A percentile compares a stretch with the other conserved stretches of the same genome.
phyloP scores from a whole-genome alignment of 2,797 vertebrate genomes.

The Trichosurus vulpecula region DNA sequence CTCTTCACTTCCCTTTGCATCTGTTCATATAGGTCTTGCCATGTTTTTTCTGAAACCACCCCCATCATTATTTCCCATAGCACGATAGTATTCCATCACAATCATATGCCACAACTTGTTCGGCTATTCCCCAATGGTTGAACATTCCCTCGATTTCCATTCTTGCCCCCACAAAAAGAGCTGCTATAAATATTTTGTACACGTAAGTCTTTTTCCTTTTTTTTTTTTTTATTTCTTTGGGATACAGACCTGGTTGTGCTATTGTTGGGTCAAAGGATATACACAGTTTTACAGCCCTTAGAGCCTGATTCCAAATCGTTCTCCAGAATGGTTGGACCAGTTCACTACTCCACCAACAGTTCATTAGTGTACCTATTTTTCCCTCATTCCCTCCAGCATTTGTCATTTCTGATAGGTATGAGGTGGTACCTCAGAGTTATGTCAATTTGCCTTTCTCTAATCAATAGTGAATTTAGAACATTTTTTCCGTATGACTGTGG shows the following conservation, averaged over 20 bases:
- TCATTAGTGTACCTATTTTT: not conserved
- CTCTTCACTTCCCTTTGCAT: not conserved
- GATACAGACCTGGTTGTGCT: not conserved
- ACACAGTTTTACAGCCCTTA: not conserved
- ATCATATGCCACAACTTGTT: not conserved
- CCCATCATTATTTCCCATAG: not conserved
- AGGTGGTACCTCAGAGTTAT: not conserved
- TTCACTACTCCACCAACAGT: not conserved
- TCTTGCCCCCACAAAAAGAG: not conserved
- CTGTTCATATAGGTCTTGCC: not conserved
- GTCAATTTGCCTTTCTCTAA: not conserved
- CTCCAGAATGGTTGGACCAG: not conserved
- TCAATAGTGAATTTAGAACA: not conserved
- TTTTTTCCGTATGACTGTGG: not conserved
- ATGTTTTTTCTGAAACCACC: not conserved
- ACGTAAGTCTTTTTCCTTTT: not conserved
- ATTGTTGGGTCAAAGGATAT: not conserved
- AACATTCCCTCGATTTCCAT: not conserved
- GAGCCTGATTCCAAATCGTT: not conserved
- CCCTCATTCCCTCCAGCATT: not conserved
- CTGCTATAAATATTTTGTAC: not conserved
- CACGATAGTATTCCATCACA: too few relatives aligned
- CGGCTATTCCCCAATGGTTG: not conserved
- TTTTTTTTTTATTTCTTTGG: not conserved
- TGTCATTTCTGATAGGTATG: not conserved